A percentile compares a stretch with the other conserved stretches of the same genome.
These are phyloP conservation scores for Folsomia candida DNA, from an alignment of 2,888 invertebrate species.

Conservation along the genomic window DNA sequence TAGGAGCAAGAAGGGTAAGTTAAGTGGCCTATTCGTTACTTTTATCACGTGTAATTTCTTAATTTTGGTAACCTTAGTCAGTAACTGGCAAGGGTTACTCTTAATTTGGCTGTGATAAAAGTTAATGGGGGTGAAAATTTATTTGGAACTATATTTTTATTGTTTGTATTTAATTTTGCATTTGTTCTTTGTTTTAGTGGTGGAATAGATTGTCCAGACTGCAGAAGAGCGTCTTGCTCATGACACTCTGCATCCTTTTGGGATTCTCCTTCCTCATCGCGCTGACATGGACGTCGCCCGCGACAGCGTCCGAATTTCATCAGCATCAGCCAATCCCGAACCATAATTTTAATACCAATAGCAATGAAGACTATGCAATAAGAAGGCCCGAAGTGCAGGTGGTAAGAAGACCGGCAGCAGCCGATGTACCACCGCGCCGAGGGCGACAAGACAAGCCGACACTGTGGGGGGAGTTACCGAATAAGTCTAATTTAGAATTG, in stretches of 20 bases:
- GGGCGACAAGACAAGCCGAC: no score
- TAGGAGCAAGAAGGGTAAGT: conserved; percentile 41
- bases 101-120: no score
- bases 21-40: no score
- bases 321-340: background rate
- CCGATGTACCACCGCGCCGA: no score
- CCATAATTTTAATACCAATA: background rate
- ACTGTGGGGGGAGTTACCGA: conserved; percentile 12
- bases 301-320: background rate
- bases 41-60: no score
- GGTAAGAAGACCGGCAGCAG: no score
- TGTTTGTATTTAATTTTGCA: background rate
- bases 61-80: no score
- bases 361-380: no score
- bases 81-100: no score
- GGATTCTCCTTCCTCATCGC: conserved; percentile 54
- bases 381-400: no score
- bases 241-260: conserved; percentile 63
- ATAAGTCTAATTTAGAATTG: conserved; percentile 8
- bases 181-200: conserved; percentile 61
- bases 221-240: conserved; percentile 73
- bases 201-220: conserved; percentile 84
- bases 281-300: background rate
- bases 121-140: background rate
- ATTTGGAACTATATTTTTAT: no score